Base-by-base conservation (phyloP, 2,797 vertebrate genomes). In the Zalophus californianus region DNA sequence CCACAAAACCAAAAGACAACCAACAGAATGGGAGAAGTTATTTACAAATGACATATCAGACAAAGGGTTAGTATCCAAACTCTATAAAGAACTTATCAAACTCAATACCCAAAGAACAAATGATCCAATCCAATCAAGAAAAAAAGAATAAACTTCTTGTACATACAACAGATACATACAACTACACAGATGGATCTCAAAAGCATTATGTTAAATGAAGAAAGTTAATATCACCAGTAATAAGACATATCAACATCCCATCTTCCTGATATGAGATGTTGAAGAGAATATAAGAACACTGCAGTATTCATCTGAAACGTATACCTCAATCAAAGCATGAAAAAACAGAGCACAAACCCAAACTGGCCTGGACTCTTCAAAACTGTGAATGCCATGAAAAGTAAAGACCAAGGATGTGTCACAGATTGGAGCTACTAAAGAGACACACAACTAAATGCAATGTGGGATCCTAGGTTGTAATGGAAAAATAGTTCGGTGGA, bases 301-400 rank as follows among this genome's bases (percentile, higher is more conserved):
- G 16, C 5, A 58, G 5, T 32, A 52, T 80, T 80, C 58, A 54
- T 13, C 27, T 77, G 62, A 56, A 87, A 41, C 8, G 16, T 44
- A 13, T 10, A 85, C 21, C 52, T 68, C 52, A 90, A 48, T 21
- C 25, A 82, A 92, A 86, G 73, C 29, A 88, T 13, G 41, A 95
- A 84, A 78, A 96, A 85, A 84, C 21, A 84, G 54, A 79, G n/a
- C 25, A 90, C 15, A 95, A 79, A 92, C 2, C 8, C 77, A 54
- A 91, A 84, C 7, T 25, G 41, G 21, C 25, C 32, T n/a, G 13
- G 9, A 60, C 3, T 68, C 50, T 91, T 96, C 21, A 50, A 75
- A 93, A 95, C 41, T 82, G 38, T 35, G 41, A 95, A 85, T 3
- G 23, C 89, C 90, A 82, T 64, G 38, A 73, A 94, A 92, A 78